Conservation (phyloP, 2,888 invertebrate genomes). For the Cacoxenus indagator region DNA sequence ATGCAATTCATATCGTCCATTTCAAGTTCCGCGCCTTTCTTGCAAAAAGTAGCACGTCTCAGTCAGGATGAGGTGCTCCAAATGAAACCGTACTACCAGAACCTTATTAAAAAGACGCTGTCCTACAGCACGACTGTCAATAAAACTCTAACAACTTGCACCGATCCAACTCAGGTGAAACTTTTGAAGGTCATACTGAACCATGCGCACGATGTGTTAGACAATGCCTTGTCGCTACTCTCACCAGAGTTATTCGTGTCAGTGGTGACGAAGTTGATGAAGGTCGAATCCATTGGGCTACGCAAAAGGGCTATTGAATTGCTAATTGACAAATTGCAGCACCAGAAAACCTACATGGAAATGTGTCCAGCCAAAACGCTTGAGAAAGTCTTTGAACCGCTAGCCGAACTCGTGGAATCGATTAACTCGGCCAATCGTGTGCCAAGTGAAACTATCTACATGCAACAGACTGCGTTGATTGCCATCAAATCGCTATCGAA, state of each 20-base stretch:
- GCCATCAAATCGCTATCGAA: slow-evolving; percentile 87
- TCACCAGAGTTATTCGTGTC: slow-evolving; percentile 84
- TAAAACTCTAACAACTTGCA: slow-evolving; percentile 71
- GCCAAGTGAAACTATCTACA: slow-evolving; percentile 75
- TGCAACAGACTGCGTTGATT: slow-evolving; percentile 86
- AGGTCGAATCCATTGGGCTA: slow-evolving; percentile 80
- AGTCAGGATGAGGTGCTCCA: slow-evolving; percentile 70
- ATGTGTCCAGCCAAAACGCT: slow-evolving; percentile 73
- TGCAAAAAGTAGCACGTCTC: slow-evolving; percentile 76
- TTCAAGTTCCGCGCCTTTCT: slow-evolving; percentile 78
- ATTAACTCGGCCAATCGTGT: slow-evolving; percentile 71
- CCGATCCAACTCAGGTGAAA: slow-evolving; percentile 75
- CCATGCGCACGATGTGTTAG: slow-evolving; percentile 83
- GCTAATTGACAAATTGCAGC: slow-evolving; percentile 84
- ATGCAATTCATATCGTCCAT: slow-evolving; percentile 81
- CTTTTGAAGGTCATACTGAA: slow-evolving; percentile 88
- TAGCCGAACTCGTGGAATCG: slow-evolving; percentile 75
- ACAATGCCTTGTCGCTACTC: slow-evolving; percentile 84
- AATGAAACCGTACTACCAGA: slow-evolving; percentile 78
- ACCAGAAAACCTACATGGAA: slow-evolving; percentile 75
- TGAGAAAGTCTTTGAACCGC: slow-evolving; percentile 75
- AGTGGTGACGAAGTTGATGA: slow-evolving; percentile 81
- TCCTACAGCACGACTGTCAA: slow-evolving; percentile 78
- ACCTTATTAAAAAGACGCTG: slow-evolving; percentile 78
- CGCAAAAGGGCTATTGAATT: slow-evolving; percentile 87